Evolutionary conservation across 2,888 invertebrate species (phyloP).

Genomic region (Apodemia hepburni): DNA sequence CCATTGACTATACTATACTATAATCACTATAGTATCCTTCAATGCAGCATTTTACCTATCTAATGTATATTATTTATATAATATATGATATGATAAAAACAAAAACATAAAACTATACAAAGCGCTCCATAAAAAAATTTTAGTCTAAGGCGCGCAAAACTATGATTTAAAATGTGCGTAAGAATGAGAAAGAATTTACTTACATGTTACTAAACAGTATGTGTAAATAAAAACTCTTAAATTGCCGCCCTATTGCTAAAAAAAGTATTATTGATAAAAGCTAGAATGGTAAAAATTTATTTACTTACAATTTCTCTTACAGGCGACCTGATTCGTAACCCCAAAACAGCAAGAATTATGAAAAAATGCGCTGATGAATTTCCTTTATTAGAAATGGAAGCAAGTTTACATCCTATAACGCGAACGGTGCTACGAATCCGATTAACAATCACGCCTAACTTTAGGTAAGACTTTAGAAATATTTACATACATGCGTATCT

Average conservation of each 20-base stretch:
- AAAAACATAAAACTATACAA: too few species aligned
- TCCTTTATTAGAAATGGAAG: conserved; percentile 91
- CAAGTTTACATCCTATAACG: conserved; percentile 96
- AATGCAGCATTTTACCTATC: background rate
- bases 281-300: background rate
- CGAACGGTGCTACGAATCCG: conserved; percentile 92
- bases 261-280: background rate
- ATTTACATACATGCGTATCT: too few species aligned
- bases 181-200: too few species aligned
- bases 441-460: conserved; percentile 87
- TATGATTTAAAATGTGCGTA: too few species aligned
- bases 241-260: too few species aligned
- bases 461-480: conserved; percentile 54
- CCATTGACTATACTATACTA: too few species aligned
- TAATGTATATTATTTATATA: too few species aligned
- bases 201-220: too few species aligned
- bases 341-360: conserved; percentile 86
- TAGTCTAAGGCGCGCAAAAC: too few species aligned
- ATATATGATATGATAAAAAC: too few species aligned
- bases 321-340: conserved; percentile 87
- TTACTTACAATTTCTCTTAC: conserved; percentile 20
- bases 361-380: conserved; percentile 93
- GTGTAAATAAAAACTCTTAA: too few species aligned
- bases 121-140: too few species aligned
- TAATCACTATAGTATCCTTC: background rate